phyloP scores from a whole-genome alignment of 2,888 invertebrate species.

The Drosophila austrosaltans region DNA sequence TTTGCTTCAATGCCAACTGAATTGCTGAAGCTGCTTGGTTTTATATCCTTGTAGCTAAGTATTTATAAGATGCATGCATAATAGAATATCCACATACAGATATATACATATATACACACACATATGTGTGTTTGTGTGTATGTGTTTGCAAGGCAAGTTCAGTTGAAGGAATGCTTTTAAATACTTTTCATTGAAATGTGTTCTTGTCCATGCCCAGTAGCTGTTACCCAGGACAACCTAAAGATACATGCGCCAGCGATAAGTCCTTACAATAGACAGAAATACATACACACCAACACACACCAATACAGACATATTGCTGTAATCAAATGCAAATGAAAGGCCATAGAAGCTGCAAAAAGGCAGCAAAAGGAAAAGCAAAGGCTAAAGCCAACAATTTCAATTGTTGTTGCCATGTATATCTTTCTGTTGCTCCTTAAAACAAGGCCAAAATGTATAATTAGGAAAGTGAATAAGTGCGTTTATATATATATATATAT shows the following conservation, averaged over 20 bases:
- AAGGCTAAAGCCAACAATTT: conserved; percentile 34
- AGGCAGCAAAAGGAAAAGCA: conserved; percentile 25
- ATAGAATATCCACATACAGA: background rate
- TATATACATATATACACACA: background rate
- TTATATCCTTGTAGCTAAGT: conserved; percentile 7
- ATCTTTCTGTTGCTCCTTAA: background rate
- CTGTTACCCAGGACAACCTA: conserved; percentile 43
- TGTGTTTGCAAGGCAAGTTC: background rate
- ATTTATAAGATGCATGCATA: conserved; percentile 8
- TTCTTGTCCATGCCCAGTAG: conserved; percentile 38
- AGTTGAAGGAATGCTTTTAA: background rate
- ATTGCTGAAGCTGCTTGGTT: background rate
- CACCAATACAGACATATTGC: background rate
- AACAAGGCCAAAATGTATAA: conserved; percentile 41
- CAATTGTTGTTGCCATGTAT: conserved; percentile 24
- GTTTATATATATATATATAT: conserved; percentile 1
- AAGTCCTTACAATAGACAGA: conserved; percentile 38
- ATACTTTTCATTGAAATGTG: conserved; percentile 9
- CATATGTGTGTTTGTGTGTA: background rate
- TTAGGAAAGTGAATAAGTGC: conserved; percentile 39
- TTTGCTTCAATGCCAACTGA: conserved; percentile 1
- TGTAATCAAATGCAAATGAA: conserved; percentile 67
- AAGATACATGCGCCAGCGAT: conserved; percentile 53
- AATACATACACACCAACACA: background rate
- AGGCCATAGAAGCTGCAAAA: conserved; percentile 38